Base-by-base conservation (phyloP, 2,113 vertebrate genomes). In the Hippolais icterina region DNA sequence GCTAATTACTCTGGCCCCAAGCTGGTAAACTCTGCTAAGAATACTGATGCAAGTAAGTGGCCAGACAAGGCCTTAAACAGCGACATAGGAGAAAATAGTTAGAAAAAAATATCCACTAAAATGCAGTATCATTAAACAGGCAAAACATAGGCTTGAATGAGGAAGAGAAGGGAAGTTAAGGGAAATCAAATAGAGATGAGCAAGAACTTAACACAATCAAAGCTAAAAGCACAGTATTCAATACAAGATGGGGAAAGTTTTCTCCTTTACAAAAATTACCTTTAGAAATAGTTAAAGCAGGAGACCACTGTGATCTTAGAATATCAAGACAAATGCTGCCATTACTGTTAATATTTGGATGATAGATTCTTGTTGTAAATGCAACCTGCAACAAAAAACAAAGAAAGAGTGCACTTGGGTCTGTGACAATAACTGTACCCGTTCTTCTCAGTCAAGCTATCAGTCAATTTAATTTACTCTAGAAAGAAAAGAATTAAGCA, bases 331-430 rank as follows among this genome's bases (percentile, higher is more conserved):
- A 99, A 99, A 99, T 99, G 99, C 99, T 99, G 98, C 99, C 99
- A 94, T 99, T 99, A 99, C 99, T 99, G 99, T 99, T 99, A 97
- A 99, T 99, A 98, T 99, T 99, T 98, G 99, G 99, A 98, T 99
- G 99, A 98, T 99, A 99, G 97, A 99, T 99, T 99, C 99, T 99
- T 97, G 99, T 99, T 94, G 99, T 99, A 98, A 99, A 99, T 96
- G 99, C 99, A 98, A 99, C 99, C 99, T 99, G 97, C 59, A 95
- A 63, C 19, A 42, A 77, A 41, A 64, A 37, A 64, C 28, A 41
- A 74, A 85, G 90, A 79, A 18, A 53, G 52, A 66, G 22, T 24
- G 24, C 31, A 17, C 76, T 87, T 89, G 1, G 2, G 31, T 79
- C 61, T 84, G 20, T 4, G 3, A 75, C 28, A 68, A 16, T 7